phyloP scores from a whole-genome alignment of 2,797 vertebrate species.

The Threskiornis aethiopicus region DNA sequence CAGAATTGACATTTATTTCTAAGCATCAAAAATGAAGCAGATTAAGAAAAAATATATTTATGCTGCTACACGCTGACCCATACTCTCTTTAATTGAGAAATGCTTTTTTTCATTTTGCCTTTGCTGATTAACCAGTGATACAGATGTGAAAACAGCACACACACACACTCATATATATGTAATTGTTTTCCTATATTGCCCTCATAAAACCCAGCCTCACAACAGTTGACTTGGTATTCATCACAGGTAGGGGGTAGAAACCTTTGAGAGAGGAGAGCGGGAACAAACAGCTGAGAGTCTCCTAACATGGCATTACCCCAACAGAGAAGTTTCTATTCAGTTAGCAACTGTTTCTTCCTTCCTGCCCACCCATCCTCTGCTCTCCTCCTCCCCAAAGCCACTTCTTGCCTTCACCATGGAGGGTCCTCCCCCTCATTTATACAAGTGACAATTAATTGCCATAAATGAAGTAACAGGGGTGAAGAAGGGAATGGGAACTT shows the following conservation, averaged over 20 bases:
- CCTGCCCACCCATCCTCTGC: background rate
- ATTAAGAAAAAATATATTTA: background rate
- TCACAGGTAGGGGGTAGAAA: background rate
- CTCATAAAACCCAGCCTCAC: background rate
- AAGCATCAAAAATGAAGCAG: background rate
- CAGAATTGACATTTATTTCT: background rate
- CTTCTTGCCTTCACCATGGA: background rate
- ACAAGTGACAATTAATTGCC: background rate
- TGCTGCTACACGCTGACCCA: background rate
- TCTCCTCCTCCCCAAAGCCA: background rate
- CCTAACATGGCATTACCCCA: background rate
- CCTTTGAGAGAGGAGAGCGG: background rate
- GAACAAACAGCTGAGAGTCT: background rate
- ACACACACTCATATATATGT: no score
- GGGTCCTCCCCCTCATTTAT: background rate
- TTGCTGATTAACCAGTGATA: background rate
- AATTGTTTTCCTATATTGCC: background rate
- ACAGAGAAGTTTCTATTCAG: background rate
- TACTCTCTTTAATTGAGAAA: background rate
- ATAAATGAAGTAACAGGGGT: accelerated
- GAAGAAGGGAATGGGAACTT: background rate
- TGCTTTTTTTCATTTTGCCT: background rate
- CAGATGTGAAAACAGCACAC: background rate
- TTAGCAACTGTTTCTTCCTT: background rate
- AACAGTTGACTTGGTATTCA: background rate